Evolutionary conservation across 2,888 invertebrate genomes (phyloP), one percentile per base, ranked within the genome.

Genomic region (Bugulina stolonifera): DNA sequence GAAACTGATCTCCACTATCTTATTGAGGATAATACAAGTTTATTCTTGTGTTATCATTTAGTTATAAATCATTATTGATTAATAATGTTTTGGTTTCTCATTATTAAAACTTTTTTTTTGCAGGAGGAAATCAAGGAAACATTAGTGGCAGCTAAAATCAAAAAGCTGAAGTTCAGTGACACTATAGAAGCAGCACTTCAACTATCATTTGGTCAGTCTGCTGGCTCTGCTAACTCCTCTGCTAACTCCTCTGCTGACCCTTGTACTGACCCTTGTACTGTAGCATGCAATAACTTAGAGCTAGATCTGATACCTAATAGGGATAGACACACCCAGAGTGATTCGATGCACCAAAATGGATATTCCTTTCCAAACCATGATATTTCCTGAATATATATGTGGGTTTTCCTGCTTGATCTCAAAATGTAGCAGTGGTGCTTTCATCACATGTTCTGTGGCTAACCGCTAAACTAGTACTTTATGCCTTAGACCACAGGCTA

Each of bases 51-150:
- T n/a, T n/a, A n/a, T n/a, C n/a, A n/a, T n/a, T n/a, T n/a, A n/a
- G n/a, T 52, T 52, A 10, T 52, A 52, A 52, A 52, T 52, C 52
- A 52, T 52, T 52, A 14, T 52, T 52, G 10, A 14, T 14, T 14
- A 14, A 10, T 52, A 22, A 52, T 52, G 22, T 52, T 52, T 52
- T 10, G 52, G 10, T 52, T 22, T 10, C 10, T 14, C 10, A 52
- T 52, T 52, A 14, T 14, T 22, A 52, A 22, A 52, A 22, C 22
- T 14, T 55, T 55, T 55, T 18, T 55, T 55, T 55, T 23, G 5
- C n/a, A 64, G 64, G 64, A 64, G 2, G 64, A 64, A 25, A 64
- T 64, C 64, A 64, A 64, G 34, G 32, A 34, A 25, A 27, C 27
- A 18, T 32, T 64, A 3, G 18, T 34, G 3, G 27, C 64, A 10